Base-by-base conservation (phyloP, 2,113 vertebrate species). In the Plecotus auritus region DNA sequence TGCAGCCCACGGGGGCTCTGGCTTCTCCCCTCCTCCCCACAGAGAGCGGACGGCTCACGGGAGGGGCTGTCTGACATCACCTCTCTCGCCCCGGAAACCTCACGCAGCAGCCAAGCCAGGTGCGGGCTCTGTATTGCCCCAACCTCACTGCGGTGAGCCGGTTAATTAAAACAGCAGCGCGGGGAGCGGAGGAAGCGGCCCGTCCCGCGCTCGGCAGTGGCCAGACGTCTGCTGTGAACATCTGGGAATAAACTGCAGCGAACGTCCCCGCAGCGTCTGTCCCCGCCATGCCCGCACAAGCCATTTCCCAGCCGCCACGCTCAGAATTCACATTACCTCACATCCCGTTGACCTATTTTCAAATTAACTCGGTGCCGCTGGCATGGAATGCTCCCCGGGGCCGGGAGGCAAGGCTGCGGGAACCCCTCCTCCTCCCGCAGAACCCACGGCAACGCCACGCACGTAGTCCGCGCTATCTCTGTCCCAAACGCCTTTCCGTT, bases 151-250 rank as follows among this genome's bases (percentile, higher is more conserved):
- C 91, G 80, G 66, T 1, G 84, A 86, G 30, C 81, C 0, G 1
- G 56, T 77, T 92, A 90, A 97, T 96, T 87, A 94, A 96, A 77
- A 9, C 69, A 37, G 7, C 49, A 67, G 83, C 20, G 0, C 69
- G 74, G 61, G 77, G 56, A 69, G 32, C 54, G 7, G 85, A 88
- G 86, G 66, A 20, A 72, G 64, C 10, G 2, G 74, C 94, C 73
- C 81, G 5, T 76, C 74, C 76, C 4, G 74, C 32, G 82, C 69
- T 7, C 17, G 42, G 74, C 92, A 40, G 73, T 3, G 70, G 95
- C 86, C 13, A 0, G 12, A 97, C 98, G 98, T 93, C 98, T 98
- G 98, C 97, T 42, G 91, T 2, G 84, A 94, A 95, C 98, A 98
- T 97, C 98, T 98, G 98, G 73, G 92, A 85, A 96, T 59, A 54